Conservation (phyloP, 2,888 invertebrate genomes). For the Nipponacmea schrenckii region DNA sequence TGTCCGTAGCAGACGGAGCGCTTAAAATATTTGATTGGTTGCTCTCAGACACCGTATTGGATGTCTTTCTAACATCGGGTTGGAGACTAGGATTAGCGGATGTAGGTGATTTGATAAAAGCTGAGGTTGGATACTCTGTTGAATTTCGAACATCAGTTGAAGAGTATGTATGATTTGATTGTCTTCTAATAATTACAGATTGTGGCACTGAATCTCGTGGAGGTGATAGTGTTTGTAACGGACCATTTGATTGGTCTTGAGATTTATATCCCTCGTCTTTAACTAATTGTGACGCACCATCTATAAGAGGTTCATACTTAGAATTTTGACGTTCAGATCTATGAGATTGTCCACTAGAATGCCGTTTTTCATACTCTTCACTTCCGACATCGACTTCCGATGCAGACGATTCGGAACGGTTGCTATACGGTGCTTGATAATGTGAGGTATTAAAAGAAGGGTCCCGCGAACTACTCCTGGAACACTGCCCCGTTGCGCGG, state of each 20-base stretch:
- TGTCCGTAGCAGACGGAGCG: constrained; percentile 13
- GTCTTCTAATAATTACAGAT: constrained; percentile 61
- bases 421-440: constrained; percentile 59
- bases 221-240: constrained; percentile 28
- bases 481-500: constrained; percentile 45
- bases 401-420: constrained; percentile 65
- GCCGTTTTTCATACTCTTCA: constrained; percentile 51
- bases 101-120: constrained; percentile 17
- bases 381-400: constrained; percentile 65
- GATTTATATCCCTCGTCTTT: constrained; percentile 38
- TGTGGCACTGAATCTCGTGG: constrained; percentile 49
- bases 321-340: constrained; percentile 20
- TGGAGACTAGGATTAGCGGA: constrained; percentile 16
- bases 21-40: constrained; percentile 16
- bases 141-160: constrained; percentile 13
- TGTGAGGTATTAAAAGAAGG: constrained; percentile 42
- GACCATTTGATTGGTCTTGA: constrained; percentile 30
- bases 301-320: constrained; percentile 35
- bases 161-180: constrained; percentile 29
- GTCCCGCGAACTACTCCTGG: constrained; percentile 56
- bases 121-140: constrained; percentile 13
- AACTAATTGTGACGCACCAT: constrained; percentile 25
- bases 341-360: constrained; percentile 23
- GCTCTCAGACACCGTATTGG: constrained; percentile 23
- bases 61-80: constrained; percentile 11